Percentiles rank a stretch among this genome's conserved stretches.
Evolutionary conservation across 2,797 vertebrate species (phyloP).

Genomic region (Trematomus bernacchii): DNA sequence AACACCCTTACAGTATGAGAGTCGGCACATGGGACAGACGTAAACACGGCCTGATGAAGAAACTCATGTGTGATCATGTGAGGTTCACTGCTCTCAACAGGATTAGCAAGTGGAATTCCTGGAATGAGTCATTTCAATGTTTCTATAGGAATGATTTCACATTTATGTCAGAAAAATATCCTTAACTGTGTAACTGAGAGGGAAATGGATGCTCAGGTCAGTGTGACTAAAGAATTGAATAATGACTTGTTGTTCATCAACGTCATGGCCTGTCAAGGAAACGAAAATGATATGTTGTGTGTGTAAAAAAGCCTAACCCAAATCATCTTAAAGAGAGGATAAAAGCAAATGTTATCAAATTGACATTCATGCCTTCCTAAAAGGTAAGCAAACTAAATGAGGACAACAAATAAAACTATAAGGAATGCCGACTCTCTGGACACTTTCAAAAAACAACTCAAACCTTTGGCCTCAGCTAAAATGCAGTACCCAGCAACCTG

Average conservation of each 20-base stretch:
- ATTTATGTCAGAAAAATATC: slow-evolving; percentile 20
- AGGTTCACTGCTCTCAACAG: slow-evolving; percentile 69
- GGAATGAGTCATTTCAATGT: slow-evolving; percentile 54
- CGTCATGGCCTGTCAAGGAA: slow-evolving; percentile 21
- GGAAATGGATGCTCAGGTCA: not conserved
- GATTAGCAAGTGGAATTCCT: slow-evolving; percentile 70
- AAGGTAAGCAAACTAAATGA: not conserved
- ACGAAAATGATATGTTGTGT: slow-evolving; percentile 13
- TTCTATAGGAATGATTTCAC: slow-evolving; percentile 45
- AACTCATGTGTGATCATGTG: slow-evolving; percentile 55
- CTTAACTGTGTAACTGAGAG: not conserved
- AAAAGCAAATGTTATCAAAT: slow-evolving; percentile 12
- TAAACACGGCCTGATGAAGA: slow-evolving; percentile 42
- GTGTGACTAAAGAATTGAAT: slow-evolving; percentile 8
- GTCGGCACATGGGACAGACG: slow-evolving; percentile 9
- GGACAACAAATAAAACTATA: not conserved
- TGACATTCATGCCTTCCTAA: not conserved
- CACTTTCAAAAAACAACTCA: too few relatives aligned
- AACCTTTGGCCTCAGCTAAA: too few relatives aligned
- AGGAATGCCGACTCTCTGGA: too few relatives aligned
- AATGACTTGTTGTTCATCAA: slow-evolving; percentile 21
- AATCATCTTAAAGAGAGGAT: slow-evolving; percentile 36
- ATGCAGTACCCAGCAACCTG: too few relatives aligned
- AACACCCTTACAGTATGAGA: not conserved
- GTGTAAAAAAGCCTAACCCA: not conserved